Conservation (phyloP, 2,113 vertebrate genomes). For the Anthoscopus minutus region DNA sequence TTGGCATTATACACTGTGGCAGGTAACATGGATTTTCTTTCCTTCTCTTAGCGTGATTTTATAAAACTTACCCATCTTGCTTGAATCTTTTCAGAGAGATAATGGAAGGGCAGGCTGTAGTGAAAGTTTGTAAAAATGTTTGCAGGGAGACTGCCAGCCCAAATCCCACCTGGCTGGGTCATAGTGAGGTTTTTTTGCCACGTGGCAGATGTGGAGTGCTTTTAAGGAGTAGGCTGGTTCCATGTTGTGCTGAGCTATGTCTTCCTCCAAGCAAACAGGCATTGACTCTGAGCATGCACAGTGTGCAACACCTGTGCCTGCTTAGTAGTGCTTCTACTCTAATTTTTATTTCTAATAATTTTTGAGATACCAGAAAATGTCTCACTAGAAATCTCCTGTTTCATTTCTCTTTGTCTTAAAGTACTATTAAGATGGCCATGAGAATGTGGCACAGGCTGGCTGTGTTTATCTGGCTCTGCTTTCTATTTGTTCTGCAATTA, state of each 20-base stretch:
- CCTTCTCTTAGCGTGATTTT: neutral
- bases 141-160: neutral
- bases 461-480: neutral
- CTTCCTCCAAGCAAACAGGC: neutral
- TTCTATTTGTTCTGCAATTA: constrained; percentile 23
- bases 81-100: neutral
- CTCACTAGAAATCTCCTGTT: neutral
- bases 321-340: neutral
- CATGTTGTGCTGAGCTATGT: neutral
- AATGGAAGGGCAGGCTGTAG: neutral
- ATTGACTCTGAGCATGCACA: neutral
- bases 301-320: neutral
- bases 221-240: neutral
- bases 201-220: neutral
- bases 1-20: neutral
- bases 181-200: neutral
- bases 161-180: neutral
- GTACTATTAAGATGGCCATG: neutral
- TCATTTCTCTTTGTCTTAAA: neutral
- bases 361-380: neutral
- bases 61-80: neutral
- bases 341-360: neutral
- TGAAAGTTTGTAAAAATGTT: neutral
- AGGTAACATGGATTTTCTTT: neutral
- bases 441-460: fast-evolving